Evolutionary conservation across 92 coral and sea anemone species (phyloP), one percentile per base, ranked within the genome.

Genomic region (Bergia sp.): DNA sequence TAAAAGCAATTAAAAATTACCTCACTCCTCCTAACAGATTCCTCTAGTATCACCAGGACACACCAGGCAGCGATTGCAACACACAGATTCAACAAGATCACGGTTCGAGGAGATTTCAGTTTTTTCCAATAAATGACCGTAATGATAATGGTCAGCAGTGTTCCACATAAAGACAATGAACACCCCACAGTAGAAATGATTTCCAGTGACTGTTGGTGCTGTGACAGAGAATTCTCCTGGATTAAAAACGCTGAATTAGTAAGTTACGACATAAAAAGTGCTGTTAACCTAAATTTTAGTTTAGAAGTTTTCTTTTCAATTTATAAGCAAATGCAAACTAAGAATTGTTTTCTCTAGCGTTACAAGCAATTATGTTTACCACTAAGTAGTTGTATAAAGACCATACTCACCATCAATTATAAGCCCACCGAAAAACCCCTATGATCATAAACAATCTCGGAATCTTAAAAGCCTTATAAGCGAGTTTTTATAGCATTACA

Each of bases 81-180:
- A 61, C 96, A 94, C n/a, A 94, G 88, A 85, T 92, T 92, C 18
- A 90, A 58, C 40, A 94, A 89, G n/a, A 94, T 94, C 12, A 87
- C 81, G 5, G 96, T 80, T 36, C 94, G 91, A 1, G 91, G 96
- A 37, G 96, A 94, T 40, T 91, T 93, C 41, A 94, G 77, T 73
- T 88, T 92, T 77, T 72, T 94, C 96, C 96, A 94, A 79, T 89
- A 94, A 21, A 39, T 39, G 12, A 73, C 69, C 79, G 79, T 86
- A 69, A 92, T 84, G 40, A 90, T 73, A 79, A 92, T 53, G 23
- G 94, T 94, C 75, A 94, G 78, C 39, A 88, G 80, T 21, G 90
- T 85, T 20, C 96, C 94, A 50, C 87, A 38, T 72, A 94, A 78
- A 23, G 96, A 94, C 61, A 94, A 11, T 1, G 89, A 76, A 57